Conservation (phyloP, 2,113 vertebrate genomes). For the Anarhynchus alexandrinus region DNA sequence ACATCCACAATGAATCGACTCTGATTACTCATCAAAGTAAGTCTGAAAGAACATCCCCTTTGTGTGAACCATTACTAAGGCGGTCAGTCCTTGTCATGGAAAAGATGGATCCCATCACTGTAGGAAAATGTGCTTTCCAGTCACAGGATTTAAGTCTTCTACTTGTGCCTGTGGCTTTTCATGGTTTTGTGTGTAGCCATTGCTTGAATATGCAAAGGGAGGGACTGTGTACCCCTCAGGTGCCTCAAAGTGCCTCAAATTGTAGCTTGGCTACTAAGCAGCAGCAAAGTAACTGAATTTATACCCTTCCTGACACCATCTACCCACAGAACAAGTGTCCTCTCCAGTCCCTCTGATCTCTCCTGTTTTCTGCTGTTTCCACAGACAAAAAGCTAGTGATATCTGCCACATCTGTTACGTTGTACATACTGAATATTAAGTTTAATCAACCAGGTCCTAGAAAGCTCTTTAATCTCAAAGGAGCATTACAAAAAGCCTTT, state of each 20-base stretch:
- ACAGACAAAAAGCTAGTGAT: background rate
- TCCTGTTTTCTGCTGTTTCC: background rate
- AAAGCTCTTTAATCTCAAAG: background rate
- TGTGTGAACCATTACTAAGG: background rate
- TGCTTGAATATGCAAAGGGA: background rate
- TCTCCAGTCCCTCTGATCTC: background rate
- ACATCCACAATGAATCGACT: background rate
- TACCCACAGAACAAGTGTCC: background rate
- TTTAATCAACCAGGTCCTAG: background rate
- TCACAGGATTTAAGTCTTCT: background rate
- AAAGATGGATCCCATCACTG: background rate
- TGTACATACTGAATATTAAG: background rate
- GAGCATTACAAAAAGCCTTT: background rate
- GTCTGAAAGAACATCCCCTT: background rate
- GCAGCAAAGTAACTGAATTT: background rate
- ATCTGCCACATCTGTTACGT: rapidly evolving
- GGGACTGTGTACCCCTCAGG: background rate
- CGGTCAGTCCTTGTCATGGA: background rate
- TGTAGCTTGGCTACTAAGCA: background rate
- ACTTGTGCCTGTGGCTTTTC: background rate
- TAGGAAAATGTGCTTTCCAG: background rate
- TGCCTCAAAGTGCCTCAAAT: background rate
- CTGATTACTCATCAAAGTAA: background rate
- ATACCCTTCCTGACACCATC: background rate
- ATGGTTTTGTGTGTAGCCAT: background rate